Base-by-base conservation (phyloP, 2,797 vertebrate genomes). In the Tadarida brasiliensis region DNA sequence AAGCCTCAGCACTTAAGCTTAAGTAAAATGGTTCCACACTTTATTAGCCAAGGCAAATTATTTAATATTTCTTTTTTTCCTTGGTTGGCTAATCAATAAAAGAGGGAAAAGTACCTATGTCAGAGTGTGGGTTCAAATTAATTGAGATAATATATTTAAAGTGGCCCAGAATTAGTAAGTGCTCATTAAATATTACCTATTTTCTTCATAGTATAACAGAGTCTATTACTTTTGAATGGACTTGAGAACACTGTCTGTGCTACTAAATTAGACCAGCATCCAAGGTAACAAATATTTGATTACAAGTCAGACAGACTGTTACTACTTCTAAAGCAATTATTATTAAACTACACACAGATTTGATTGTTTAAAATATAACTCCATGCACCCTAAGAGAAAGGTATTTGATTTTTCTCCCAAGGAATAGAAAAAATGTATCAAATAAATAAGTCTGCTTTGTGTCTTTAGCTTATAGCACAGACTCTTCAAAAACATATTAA, bases 261-360 rank as follows among this genome's bases (percentile, higher is more conserved):
- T 84, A n/a, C 10, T 70, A 87, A 35, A 47, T 81, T 57, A 94
- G n/a, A 51, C 22, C 26, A 87, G 3, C 11, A 85, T 80, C 65
- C 16, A 63, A 78, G 20, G 22, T 86, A 61, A 68, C 7, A 92
- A 76, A 73, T 16, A 92, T 86, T 80, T 26, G 5, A 83, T 67
- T 81, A 84, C 70, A 97, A 47, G 90, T 59, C 33, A 87, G 28
- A 90, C 1, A 87, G 28, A 87, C 80, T 44, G 11, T 54, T n/a
- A 77, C 5, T 2, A 80, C 3, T 90, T 26, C 1, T 70, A 26
- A 92, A 54, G 24, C 19, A 87, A 90, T 81, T 76, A 81, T 33
- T 80, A 71, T 61, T 57, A 90, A 65, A 74, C 73, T 61, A 87
- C 1, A 71, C 19, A n/a, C 0, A 30, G 3, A 39, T 90, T 92